These are phyloP conservation scores for Anoplophora glabripennis DNA, from an alignment of 1,140 invertebrate genomes.

Conservation along the genomic window DNA sequence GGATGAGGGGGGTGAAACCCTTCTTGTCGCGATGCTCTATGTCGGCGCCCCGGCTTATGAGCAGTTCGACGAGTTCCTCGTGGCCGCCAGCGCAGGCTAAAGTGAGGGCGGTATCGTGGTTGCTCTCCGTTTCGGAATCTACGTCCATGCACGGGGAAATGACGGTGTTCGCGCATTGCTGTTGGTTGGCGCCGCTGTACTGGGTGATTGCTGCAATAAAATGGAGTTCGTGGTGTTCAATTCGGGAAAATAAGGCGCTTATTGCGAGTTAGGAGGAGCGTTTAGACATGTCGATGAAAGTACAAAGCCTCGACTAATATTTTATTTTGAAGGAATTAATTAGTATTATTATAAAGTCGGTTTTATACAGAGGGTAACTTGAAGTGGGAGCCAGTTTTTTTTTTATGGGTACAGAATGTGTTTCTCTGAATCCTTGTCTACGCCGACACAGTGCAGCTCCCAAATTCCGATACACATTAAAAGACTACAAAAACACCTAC, in stretches of 20 bases:
- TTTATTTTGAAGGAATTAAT: no score
- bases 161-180: conserved; percentile 23
- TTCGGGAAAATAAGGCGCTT: not conserved
- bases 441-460: no score
- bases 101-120: conserved; percentile 97
- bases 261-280: no score
- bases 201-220: conserved; percentile 41
- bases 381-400: no score
- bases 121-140: conserved; percentile 95
- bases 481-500: no score
- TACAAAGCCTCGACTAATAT: no score
- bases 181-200: conserved; percentile 36
- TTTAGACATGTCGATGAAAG: no score
- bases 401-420: no score
- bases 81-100: conserved; percentile 96
- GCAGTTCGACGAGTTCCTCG: conserved; percentile 88
- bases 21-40: conserved; percentile 99
- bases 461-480: no score
- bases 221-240: not conserved
- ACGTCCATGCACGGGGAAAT: conserved; percentile 71
- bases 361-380: no score
- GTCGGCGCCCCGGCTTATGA: conserved; percentile 86
- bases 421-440: no score
- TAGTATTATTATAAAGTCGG: no score
- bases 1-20: conserved; percentile 95